These are phyloP conservation scores for Myotis myotis DNA, from an alignment of 2,797 vertebrate species.

Conservation along the genomic window DNA sequence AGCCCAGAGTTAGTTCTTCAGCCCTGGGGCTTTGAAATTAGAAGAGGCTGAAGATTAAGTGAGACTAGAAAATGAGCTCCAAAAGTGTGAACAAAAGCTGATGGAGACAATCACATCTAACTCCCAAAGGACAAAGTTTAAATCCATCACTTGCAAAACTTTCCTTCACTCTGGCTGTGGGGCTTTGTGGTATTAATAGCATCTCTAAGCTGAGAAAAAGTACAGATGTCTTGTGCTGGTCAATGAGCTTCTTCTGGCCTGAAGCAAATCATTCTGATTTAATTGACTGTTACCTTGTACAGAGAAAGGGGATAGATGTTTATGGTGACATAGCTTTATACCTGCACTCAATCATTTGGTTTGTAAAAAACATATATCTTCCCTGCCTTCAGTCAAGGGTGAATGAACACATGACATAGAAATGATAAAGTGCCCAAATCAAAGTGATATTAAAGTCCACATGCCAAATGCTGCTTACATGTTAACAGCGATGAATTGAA, in stretches of 20 bases:
- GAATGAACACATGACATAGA: slow-evolving; percentile 19
- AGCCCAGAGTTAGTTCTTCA: background rate
- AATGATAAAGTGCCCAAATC: slow-evolving; percentile 30
- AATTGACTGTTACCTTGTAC: slow-evolving; percentile 60
- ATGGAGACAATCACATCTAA: background rate
- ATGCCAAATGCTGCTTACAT: slow-evolving; percentile 2
- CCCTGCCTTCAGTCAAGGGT: background rate
- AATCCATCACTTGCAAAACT: slow-evolving; percentile 33
- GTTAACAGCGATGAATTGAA: slow-evolving; percentile 19
- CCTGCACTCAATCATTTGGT: slow-evolving; percentile 29
- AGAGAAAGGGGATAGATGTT: slow-evolving; percentile 48
- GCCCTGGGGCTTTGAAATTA: slow-evolving; percentile 27
- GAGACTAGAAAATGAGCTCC: slow-evolving; percentile 45
- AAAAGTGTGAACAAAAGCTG: slow-evolving; percentile 29
- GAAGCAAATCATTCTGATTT: slow-evolving; percentile 58
- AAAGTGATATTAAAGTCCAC: slow-evolving; percentile 36
- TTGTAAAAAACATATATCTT: slow-evolving; percentile 40
- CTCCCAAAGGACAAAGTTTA: slow-evolving; percentile 37
- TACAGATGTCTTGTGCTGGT: background rate
- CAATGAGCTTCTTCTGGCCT: slow-evolving; percentile 49
- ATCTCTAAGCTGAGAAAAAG: slow-evolving; percentile 1
- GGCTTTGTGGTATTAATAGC: slow-evolving; percentile 2
- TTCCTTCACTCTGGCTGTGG: background rate
- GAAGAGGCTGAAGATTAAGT: slow-evolving; percentile 36
- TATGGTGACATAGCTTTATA: slow-evolving; percentile 34